Percentiles rank a stretch among this genome's conserved stretches.
phyloP scores from a whole-genome alignment of 2,797 vertebrate species.

The Leptatherina wallacei region DNA sequence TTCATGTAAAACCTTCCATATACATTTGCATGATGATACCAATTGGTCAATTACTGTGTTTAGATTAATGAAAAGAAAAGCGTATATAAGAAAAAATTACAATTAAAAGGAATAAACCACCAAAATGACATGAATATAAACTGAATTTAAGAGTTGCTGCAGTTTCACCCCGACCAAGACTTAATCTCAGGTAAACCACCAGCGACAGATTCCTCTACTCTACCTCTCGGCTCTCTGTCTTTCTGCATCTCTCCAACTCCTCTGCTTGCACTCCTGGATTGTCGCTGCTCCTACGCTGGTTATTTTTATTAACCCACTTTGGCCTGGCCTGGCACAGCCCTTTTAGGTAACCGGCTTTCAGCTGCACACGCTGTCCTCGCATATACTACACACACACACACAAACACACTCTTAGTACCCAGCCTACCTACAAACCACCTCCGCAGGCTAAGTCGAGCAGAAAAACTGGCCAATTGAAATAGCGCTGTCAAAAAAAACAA shows the following conservation, averaged over 20 bases:
- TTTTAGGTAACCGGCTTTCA: conserved; percentile 88
- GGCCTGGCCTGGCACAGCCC: conserved; percentile 82
- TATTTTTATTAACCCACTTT: conserved; percentile 89
- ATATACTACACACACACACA: conserved; percentile 59
- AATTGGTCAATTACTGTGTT: not conserved
- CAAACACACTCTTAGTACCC: conserved; percentile 50
- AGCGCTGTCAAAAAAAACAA: conserved; percentile 52
- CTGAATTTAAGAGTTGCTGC: conserved; percentile 1
- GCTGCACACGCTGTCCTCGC: conserved; percentile 79
- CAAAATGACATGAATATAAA: not conserved
- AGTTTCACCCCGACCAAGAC: conserved; percentile 29
- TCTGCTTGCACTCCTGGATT: conserved; percentile 83
- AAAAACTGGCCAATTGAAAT: conserved; percentile 73
- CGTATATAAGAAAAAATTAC: not conserved
- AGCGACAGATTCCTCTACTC: conserved; percentile 59
- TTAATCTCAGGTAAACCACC: conserved; percentile 49
- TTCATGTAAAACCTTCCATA: conserved; percentile 2
- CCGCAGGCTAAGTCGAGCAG: conserved; percentile 78
- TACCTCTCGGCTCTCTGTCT: conserved; percentile 51
- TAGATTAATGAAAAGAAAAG: conserved; percentile 11
- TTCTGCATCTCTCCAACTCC: conserved; percentile 70
- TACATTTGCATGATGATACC: not conserved
- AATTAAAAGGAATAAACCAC: not conserved
- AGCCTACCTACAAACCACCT: conserved; percentile 77
- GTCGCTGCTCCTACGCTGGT: conserved; percentile 83